Evolutionary conservation across 2,797 vertebrate genomes (phyloP).

Genomic region (Tamandua tetradactyla): DNA sequence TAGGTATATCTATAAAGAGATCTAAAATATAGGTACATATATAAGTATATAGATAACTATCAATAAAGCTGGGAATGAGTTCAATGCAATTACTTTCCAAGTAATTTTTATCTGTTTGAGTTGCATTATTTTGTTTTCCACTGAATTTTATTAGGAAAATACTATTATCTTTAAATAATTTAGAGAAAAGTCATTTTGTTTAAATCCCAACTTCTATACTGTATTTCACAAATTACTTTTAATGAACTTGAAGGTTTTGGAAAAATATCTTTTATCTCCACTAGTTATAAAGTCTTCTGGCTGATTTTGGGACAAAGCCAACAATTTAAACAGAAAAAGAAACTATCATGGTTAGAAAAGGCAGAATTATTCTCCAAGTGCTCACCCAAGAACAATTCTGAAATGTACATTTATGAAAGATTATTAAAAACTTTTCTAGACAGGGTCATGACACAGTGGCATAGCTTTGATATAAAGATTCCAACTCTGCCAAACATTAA

Average conservation of each 20-base stretch:
- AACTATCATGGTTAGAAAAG: conserved; percentile 17
- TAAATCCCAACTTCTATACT: background rate
- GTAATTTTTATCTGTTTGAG: background rate
- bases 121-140: background rate
- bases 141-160: background rate
- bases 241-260: background rate
- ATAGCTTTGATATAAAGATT: conserved; percentile 68
- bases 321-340: background rate
- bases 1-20: background rate
- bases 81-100: background rate
- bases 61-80: background rate
- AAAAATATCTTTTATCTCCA: background rate
- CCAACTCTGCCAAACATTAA: conserved; percentile 58
- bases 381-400: background rate
- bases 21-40: background rate
- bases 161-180: background rate
- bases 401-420: background rate
- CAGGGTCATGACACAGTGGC: conserved; percentile 21
- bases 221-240: background rate
- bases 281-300: background rate
- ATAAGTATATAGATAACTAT: background rate
- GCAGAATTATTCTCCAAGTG: conserved; percentile 7
- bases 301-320: background rate
- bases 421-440: conserved; percentile 44
- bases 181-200: background rate